Conservation (phyloP, 2,888 invertebrate genomes). For the Heliconius hortense region DNA sequence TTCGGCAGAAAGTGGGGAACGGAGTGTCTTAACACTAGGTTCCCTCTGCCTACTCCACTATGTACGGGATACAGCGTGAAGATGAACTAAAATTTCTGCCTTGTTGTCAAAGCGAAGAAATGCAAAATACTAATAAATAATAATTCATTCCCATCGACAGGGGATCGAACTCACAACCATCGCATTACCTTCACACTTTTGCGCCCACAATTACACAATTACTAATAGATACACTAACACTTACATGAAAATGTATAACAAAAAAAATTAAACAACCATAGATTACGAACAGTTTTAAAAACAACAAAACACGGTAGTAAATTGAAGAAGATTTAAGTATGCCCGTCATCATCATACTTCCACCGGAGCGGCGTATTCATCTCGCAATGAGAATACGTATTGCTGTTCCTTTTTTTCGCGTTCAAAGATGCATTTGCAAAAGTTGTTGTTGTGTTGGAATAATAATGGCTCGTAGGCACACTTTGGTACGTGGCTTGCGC, state of each 20-base stretch:
- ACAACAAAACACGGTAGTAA: conserved; percentile 21
- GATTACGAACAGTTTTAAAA: conserved; percentile 8
- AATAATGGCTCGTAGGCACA: conserved; percentile 32
- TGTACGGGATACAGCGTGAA: too few relatives aligned
- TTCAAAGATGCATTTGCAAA: conserved; percentile 40
- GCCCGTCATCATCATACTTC: conserved; percentile 36
- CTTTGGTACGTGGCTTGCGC: conserved; percentile 36
- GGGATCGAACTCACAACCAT: too few relatives aligned
- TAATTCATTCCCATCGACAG: too few relatives aligned
- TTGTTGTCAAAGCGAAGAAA: too few relatives aligned
- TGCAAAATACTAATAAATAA: too few relatives aligned
- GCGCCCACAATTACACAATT: too few relatives aligned
- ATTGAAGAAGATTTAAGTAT: conserved; percentile 36
- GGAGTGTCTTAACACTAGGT: too few relatives aligned
- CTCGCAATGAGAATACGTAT: conserved; percentile 35
- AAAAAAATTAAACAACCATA: neutral
- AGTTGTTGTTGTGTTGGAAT: conserved; percentile 34
- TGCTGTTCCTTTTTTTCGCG: conserved; percentile 38
- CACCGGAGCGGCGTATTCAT: conserved; percentile 35
- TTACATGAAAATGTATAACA: neutral
- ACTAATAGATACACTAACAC: too few relatives aligned
- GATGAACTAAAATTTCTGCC: too few relatives aligned
- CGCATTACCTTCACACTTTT: too few relatives aligned
- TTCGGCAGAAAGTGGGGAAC: too few relatives aligned
- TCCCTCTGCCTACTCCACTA: too few relatives aligned